phyloP scores from a whole-genome alignment of 1,140 invertebrate species.

The Zeugodacus cucurbitae region DNA sequence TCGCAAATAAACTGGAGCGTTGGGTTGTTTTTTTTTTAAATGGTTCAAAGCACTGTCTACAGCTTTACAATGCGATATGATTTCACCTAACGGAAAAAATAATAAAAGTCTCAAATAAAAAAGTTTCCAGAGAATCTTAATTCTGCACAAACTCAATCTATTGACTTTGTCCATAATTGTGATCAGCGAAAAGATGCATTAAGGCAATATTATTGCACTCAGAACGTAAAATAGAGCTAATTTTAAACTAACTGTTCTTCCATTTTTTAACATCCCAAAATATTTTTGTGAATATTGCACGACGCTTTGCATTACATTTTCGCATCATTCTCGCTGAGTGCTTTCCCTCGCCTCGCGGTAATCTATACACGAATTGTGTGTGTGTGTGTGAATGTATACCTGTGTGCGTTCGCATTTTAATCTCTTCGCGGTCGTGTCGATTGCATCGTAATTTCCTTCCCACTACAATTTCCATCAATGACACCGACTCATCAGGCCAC shows the following conservation, averaged over 20 bases:
- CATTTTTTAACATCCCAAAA: background rate
- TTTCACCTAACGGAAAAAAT: too few relatives aligned
- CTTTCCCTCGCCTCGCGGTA: background rate
- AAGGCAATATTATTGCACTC: too few relatives aligned
- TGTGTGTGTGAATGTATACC: background rate
- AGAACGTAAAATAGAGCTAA: too few relatives aligned
- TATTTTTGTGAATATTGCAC: background rate
- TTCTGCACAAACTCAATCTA: too few relatives aligned
- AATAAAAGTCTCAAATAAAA: too few relatives aligned
- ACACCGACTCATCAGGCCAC: background rate
- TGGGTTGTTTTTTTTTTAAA: too few relatives aligned
- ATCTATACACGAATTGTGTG: background rate
- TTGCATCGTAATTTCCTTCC: slow-evolving; percentile 32
- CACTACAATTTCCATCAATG: slow-evolving; percentile 33
- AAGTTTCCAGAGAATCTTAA: too few relatives aligned
- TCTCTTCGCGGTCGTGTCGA: slow-evolving; percentile 16
- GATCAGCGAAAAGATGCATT: too few relatives aligned
- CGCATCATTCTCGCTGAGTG: background rate
- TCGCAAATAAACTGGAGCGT: too few relatives aligned
- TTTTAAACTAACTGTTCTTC: background rate
- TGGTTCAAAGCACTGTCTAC: too few relatives aligned
- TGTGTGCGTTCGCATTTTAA: background rate
- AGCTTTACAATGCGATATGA: too few relatives aligned
- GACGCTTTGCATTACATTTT: background rate
- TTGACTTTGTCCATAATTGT: too few relatives aligned